A percentile compares a stretch with the other conserved stretches of the same genome.
Evolutionary conservation across 2,113 vertebrate genomes (phyloP).

Genomic region (Oryzias melastigma): DNA sequence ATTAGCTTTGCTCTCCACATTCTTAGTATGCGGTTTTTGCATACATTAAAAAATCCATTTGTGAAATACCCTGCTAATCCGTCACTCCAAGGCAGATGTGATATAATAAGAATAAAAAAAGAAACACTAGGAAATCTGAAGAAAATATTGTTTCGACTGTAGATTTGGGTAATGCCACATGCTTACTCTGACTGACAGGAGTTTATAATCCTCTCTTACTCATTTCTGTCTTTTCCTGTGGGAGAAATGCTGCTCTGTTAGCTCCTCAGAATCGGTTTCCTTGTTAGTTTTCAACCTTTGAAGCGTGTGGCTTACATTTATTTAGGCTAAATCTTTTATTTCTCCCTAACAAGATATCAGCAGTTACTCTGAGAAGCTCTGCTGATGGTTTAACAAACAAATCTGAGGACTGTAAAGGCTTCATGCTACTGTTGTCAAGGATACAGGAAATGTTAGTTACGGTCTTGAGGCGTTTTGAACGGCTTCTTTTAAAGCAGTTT

Average conservation of each 20-base stretch:
- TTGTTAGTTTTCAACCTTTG: conserved; percentile 16
- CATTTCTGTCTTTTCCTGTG: conserved; percentile 27
- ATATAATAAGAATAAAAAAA: conserved; percentile 11
- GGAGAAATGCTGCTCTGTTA: conserved; percentile 15
- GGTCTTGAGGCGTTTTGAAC: conserved; percentile 12
- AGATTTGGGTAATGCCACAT: conserved; percentile 24
- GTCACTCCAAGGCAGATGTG: background rate
- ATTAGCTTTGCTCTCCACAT: background rate
- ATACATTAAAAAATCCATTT: background rate
- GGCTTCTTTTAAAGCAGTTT: conserved; percentile 33
- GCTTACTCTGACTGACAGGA: conserved; percentile 26
- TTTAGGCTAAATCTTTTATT: background rate
- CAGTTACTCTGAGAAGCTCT: conserved; percentile 2
- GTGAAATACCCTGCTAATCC: conserved; percentile 2
- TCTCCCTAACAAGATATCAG: conserved; percentile 8
- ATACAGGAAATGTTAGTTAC: conserved; percentile 13
- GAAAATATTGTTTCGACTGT: conserved; percentile 5
- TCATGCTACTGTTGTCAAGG: conserved; percentile 5
- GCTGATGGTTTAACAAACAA: conserved; percentile 17
- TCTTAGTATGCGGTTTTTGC: background rate
- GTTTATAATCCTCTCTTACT: conserved; percentile 26
- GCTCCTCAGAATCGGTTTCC: conserved; percentile 7
- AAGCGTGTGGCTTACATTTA: conserved; percentile 4
- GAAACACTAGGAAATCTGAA: background rate
- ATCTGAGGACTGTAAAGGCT: background rate